Conservation (phyloP, 2,797 vertebrate genomes). For the Liasis olivaceus region DNA sequence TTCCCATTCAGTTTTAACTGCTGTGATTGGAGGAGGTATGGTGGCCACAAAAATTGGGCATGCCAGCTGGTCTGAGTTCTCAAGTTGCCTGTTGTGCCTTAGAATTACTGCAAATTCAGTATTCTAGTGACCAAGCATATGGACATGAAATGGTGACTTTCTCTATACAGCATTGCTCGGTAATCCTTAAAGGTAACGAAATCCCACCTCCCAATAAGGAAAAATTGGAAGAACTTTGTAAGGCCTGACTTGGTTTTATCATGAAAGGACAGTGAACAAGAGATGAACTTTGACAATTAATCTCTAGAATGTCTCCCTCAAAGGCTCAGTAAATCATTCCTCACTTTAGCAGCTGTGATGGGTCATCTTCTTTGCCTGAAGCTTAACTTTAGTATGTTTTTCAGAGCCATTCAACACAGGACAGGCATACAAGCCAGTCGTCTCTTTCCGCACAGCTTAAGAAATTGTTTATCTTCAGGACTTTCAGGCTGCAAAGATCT, state of each 20-base stretch:
- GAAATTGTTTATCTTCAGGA: slow-evolving; percentile 53
- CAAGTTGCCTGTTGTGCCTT: background rate
- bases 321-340: slow-evolving; percentile 43
- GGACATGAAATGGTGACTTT: slow-evolving; percentile 6
- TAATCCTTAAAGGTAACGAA: slow-evolving; percentile 43
- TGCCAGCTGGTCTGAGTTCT: background rate
- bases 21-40: background rate
- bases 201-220: background rate
- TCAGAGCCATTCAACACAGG: slow-evolving; percentile 20
- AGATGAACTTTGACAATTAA: slow-evolving; percentile 50
- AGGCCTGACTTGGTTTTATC: slow-evolving; percentile 45
- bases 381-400: slow-evolving; percentile 2
- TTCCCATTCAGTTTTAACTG: background rate
- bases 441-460: slow-evolving; percentile 58
- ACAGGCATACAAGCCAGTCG: slow-evolving; percentile 46
- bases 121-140: background rate
- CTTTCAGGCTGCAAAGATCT: slow-evolving; percentile 26
- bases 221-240: slow-evolving; percentile 47
- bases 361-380: rapidly evolving
- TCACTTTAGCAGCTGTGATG: slow-evolving; percentile 55
- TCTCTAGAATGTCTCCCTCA: background rate
- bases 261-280: slow-evolving; percentile 23
- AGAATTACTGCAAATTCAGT: background rate
- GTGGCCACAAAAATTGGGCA: background rate
- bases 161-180: slow-evolving; percentile 52